phyloP scores from a whole-genome alignment of 1,140 invertebrate species.

The Drosophila bifasciata region DNA sequence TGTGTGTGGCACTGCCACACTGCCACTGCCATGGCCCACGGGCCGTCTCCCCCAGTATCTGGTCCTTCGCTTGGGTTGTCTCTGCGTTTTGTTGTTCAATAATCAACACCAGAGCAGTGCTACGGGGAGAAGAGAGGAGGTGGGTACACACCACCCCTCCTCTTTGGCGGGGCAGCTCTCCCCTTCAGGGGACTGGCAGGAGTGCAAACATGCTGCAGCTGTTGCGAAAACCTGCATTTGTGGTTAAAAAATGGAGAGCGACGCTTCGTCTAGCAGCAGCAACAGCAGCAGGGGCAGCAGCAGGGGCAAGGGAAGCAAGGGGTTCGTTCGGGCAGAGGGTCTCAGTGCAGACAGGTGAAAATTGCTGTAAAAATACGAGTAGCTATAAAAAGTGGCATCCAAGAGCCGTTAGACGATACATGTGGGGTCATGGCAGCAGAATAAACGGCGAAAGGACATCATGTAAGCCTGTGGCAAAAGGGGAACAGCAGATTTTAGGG shows the following conservation, averaged over 20 bases:
- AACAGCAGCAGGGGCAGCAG: too few relatives aligned
- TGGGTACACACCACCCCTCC: too few relatives aligned
- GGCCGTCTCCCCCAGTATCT: background rate
- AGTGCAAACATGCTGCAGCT: constrained; percentile 37
- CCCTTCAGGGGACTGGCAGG: background rate
- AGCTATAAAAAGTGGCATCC: constrained; percentile 18
- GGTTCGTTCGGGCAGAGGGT: too few relatives aligned
- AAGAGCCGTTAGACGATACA: constrained; percentile 7
- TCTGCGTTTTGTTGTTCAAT: constrained; percentile 61
- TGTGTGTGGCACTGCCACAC: constrained; percentile 6
- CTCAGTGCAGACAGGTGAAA: constrained; percentile 48
- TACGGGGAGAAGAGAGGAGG: background rate
- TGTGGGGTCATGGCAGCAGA: background rate
- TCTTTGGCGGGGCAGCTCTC: too few relatives aligned
- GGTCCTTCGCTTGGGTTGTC: constrained; percentile 22
- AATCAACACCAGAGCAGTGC: constrained; percentile 40
- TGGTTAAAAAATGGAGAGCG: constrained; percentile 51
- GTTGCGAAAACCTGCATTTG: constrained; percentile 52
- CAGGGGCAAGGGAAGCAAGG: too few relatives aligned
- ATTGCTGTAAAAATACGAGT: constrained; percentile 49
- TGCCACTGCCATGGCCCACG: constrained; percentile 7
- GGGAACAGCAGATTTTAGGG: constrained; percentile 11
- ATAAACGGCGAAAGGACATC: too few relatives aligned
- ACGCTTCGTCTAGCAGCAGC: background rate
- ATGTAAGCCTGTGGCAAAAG: too few relatives aligned